A percentile compares a stretch with the other conserved stretches of the same genome.
These are phyloP conservation scores for Maniola hyperantus DNA, from an alignment of 2,888 invertebrate species.

Conservation along the genomic window DNA sequence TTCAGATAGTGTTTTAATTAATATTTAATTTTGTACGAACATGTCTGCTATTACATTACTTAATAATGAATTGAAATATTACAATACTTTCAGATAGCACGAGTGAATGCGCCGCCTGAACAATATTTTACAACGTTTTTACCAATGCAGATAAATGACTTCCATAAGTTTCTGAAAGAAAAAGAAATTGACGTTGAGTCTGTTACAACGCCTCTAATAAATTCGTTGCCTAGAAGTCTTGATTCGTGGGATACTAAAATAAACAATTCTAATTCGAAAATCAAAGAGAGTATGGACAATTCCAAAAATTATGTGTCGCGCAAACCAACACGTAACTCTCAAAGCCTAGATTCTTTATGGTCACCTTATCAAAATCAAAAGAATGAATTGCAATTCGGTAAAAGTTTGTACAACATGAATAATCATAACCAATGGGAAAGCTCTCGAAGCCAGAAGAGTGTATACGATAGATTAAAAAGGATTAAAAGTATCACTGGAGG, in stretches of 20 bases:
- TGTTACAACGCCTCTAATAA: slow-evolving; percentile 52
- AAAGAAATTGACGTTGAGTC: slow-evolving; percentile 56
- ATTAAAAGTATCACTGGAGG: not conserved
- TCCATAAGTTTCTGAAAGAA: slow-evolving; percentile 60
- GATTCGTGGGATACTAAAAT: slow-evolving; percentile 31
- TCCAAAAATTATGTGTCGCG: not conserved
- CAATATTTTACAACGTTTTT: slow-evolving; percentile 63
- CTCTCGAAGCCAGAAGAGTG: slow-evolving; percentile 1
- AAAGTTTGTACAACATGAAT: not conserved
- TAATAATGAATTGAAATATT: not conserved
- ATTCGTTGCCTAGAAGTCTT: slow-evolving; percentile 26
- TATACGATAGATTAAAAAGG: not conserved
- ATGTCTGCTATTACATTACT: too few species aligned
- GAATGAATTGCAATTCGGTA: not conserved
- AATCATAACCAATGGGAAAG: not conserved
- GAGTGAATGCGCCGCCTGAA: slow-evolving; percentile 50
- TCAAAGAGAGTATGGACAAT: slow-evolving; percentile 1
- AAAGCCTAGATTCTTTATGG: not conserved
- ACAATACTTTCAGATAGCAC: slow-evolving; percentile 46
- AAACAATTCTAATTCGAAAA: slow-evolving; percentile 21
- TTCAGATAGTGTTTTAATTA: too few species aligned
- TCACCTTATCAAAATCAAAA: not conserved
- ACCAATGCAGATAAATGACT: slow-evolving; percentile 59
- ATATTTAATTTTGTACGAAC: too few species aligned
- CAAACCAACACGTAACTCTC: not conserved